phyloP scores from a whole-genome alignment of 2,797 vertebrate genomes.

The Enteromius trimaculatus region DNA sequence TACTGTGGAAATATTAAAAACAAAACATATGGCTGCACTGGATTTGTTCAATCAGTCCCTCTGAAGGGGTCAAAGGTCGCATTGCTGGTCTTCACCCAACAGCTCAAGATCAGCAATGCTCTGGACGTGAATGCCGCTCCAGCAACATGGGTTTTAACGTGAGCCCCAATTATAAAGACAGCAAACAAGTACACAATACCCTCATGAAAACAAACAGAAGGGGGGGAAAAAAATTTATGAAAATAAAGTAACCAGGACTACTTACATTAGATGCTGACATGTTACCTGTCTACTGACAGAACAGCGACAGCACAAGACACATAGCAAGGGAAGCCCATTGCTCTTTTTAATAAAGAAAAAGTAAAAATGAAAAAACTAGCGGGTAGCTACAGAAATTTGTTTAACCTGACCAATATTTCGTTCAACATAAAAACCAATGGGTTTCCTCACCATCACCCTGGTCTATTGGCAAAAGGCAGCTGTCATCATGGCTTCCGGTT shows the following conservation, averaged over 20 bases:
- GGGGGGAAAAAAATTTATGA: background rate
- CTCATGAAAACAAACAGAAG: constrained; percentile 26
- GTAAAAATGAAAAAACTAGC: constrained; percentile 49
- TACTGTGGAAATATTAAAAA: constrained; percentile 17
- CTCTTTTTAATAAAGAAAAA: constrained; percentile 50
- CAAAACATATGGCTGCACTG: constrained; percentile 20
- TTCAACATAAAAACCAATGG: constrained; percentile 89
- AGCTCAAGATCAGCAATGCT: constrained; percentile 47
- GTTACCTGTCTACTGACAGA: constrained; percentile 57
- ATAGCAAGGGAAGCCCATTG: constrained; percentile 62
- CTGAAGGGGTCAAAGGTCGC: constrained; percentile 12
- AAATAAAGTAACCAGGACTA: constrained; percentile 45
- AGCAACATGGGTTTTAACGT: constrained; percentile 8
- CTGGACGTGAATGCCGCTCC: constrained; percentile 16
- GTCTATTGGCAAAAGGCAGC: constrained; percentile 99
- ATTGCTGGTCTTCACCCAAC: constrained; percentile 48
- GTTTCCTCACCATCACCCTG: constrained; percentile 99
- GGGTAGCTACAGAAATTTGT: constrained; percentile 60
- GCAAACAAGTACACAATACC: constrained; percentile 10
- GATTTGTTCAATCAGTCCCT: constrained; percentile 28
- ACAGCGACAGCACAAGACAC: constrained; percentile 51
- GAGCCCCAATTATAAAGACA: constrained; percentile 32
- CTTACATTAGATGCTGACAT: constrained; percentile 43
- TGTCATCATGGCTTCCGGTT: constrained; percentile 99
- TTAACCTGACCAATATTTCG: constrained; percentile 71